Evolutionary conservation across 1,140 invertebrate genomes (phyloP).

Genomic region (Eumaeus atala): DNA sequence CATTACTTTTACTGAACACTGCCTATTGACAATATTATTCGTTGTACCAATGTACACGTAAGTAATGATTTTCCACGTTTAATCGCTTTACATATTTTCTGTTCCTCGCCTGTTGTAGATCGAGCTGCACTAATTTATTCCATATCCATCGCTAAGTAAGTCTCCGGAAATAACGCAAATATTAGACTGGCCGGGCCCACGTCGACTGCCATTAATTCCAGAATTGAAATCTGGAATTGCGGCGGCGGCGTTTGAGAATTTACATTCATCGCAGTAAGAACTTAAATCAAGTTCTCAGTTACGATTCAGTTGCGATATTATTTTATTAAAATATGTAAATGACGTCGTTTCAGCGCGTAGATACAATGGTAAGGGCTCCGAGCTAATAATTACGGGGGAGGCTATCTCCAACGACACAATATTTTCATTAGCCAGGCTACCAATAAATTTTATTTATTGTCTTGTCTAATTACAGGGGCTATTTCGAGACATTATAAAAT

Average conservation of each 20-base stretch:
- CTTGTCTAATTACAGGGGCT: conserved; percentile 30
- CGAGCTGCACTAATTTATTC: conserved; percentile 61
- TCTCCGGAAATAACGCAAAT: conserved; percentile 70
- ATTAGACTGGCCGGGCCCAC: conserved; percentile 64
- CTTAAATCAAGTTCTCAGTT: conserved; percentile 74
- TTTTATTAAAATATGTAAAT: conserved; percentile 75
- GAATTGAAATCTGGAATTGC: conserved; percentile 73
- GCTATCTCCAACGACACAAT: conserved; percentile 59
- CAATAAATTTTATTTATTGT: conserved; percentile 31
- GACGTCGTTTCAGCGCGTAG: conserved; percentile 54
- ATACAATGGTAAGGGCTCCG: conserved; percentile 49
- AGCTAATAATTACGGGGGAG: conserved; percentile 50
- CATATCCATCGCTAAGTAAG: conserved; percentile 63
- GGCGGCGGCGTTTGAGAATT: conserved; percentile 65
- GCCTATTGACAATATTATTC: conserved; percentile 74
- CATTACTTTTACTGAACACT: conserved; percentile 70
- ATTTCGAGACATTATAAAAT: too few relatives aligned
- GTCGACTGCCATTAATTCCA: conserved; percentile 69
- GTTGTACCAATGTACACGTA: conserved; percentile 8
- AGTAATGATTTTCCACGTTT: background rate
- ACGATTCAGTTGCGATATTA: conserved; percentile 74
- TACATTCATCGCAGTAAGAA: conserved; percentile 74
- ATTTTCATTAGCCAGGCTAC: conserved; percentile 61
- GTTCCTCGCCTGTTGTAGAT: conserved; percentile 4
- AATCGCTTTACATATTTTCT: conserved; percentile 1